phyloP scores from a whole-genome alignment of 2,888 invertebrate genomes.

The Ischnura elegans region DNA sequence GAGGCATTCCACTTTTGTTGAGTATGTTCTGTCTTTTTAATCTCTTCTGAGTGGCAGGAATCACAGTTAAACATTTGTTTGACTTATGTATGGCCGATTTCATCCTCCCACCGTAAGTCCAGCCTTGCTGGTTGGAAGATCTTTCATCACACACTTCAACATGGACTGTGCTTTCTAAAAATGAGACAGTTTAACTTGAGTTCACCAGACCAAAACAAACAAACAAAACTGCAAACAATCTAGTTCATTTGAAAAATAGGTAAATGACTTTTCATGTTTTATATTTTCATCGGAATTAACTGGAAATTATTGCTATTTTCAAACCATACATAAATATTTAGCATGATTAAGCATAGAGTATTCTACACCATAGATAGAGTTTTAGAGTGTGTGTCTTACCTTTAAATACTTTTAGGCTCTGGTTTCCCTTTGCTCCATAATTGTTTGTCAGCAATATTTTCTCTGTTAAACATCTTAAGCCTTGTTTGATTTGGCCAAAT shows the following conservation, averaged over 20 bases:
- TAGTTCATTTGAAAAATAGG: too few relatives aligned
- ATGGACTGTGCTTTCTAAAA: constrained; percentile 21
- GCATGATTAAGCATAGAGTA: too few relatives aligned
- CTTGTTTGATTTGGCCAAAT: constrained; percentile 47
- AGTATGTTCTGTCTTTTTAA: neutral
- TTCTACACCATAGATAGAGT: too few relatives aligned
- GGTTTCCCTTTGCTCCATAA: neutral
- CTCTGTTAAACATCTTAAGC: constrained; percentile 46
- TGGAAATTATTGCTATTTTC: too few relatives aligned
- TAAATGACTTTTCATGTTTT: too few relatives aligned
- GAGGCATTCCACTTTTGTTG: neutral
- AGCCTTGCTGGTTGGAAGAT: constrained; percentile 46
- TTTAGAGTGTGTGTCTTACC: neutral
- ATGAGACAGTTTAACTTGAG: neutral
- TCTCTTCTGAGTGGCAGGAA: neutral
- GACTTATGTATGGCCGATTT: constrained; percentile 52
- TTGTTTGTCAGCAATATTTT: neutral
- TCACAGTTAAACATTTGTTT: constrained; percentile 39
- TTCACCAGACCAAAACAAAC: too few relatives aligned
- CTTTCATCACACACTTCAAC: constrained; percentile 55
- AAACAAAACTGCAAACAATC: too few relatives aligned
- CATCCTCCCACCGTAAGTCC: constrained; percentile 52
- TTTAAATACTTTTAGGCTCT: neutral
- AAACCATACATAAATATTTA: too few relatives aligned
- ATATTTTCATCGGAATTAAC: too few relatives aligned